These are phyloP conservation scores for Coluber constrictor DNA, from an alignment of 2,797 vertebrate genomes.

Conservation along the genomic window DNA sequence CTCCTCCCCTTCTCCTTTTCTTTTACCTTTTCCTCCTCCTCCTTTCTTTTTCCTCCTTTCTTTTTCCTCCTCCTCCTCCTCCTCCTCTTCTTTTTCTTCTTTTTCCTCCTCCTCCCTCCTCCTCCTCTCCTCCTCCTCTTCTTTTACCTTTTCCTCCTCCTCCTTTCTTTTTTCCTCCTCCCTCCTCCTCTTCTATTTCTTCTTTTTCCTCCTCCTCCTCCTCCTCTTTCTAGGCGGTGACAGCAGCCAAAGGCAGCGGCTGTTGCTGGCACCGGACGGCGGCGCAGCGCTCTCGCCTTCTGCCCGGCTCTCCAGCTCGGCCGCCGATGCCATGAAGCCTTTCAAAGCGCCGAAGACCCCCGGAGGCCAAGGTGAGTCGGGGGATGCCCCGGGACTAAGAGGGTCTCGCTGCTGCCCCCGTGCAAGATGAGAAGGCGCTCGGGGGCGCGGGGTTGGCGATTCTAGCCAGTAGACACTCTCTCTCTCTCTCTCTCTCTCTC, in stretches of 20 bases:
- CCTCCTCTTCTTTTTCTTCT: not conserved
- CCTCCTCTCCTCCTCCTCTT: too few relatives aligned
- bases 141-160: not conserved
- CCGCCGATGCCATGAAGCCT: not conserved
- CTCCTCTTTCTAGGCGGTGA: not conserved
- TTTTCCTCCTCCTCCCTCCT: too few relatives aligned
- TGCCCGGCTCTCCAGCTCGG: not conserved
- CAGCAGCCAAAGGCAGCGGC: not conserved
- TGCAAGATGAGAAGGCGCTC: not conserved
- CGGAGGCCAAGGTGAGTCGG: not conserved
- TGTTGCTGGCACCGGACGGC: not conserved
- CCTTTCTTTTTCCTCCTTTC: too few relatives aligned
- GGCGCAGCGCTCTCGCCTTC: not conserved
- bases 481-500: too few relatives aligned
- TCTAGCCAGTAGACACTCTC: fast-evolving
- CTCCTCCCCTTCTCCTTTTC: too few relatives aligned
- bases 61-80: too few relatives aligned
- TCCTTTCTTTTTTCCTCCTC: not conserved
- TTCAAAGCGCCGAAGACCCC: not conserved
- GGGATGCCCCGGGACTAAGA: too few relatives aligned
- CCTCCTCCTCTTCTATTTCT: not conserved
- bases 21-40: too few relatives aligned
- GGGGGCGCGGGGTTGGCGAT: not conserved
- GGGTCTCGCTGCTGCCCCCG: not conserved
- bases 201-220: not conserved